Evolutionary conservation across 2,888 invertebrate species (phyloP).

Genomic region (Torymus texanus): DNA sequence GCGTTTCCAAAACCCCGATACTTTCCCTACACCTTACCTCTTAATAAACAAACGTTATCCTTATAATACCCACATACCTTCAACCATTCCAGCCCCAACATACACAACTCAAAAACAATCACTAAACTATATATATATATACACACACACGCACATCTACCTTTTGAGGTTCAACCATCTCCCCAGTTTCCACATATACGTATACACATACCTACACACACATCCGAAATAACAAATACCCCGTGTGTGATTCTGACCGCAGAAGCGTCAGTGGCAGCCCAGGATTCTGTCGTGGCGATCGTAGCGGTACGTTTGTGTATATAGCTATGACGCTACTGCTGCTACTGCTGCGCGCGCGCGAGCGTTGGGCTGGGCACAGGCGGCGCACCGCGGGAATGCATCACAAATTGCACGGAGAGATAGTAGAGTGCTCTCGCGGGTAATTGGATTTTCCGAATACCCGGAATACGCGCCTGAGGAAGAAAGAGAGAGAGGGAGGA

Average conservation of each 20-base stretch:
- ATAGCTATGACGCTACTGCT: neutral
- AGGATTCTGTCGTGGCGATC: constrained; percentile 30
- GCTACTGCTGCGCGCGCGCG: neutral
- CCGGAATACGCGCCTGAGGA: constrained; percentile 36
- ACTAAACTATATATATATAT: no score
- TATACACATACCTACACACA: neutral
- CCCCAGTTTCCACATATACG: no score
- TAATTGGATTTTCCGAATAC: constrained; percentile 59
- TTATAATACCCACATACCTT: no score
- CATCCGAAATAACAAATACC: constrained; percentile 51
- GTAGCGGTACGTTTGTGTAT: neutral
- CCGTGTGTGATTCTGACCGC: constrained; percentile 44
- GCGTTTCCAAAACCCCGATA: no score
- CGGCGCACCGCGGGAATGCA: constrained; percentile 50
- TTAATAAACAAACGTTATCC: no score
- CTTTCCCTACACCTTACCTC: no score
- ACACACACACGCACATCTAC: no score
- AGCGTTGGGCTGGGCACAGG: neutral
- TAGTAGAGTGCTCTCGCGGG: constrained; percentile 51
- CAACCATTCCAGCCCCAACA: no score
- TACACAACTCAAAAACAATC: no score
- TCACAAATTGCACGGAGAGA: constrained; percentile 55
- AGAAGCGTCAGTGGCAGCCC: neutral
- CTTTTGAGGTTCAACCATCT: no score
- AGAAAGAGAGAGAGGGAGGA: constrained; percentile 16